A percentile compares a stretch with the other conserved stretches of the same genome.
Evolutionary conservation across 2,113 vertebrate genomes (phyloP).

Genomic region (Callochromis pleurospilus): DNA sequence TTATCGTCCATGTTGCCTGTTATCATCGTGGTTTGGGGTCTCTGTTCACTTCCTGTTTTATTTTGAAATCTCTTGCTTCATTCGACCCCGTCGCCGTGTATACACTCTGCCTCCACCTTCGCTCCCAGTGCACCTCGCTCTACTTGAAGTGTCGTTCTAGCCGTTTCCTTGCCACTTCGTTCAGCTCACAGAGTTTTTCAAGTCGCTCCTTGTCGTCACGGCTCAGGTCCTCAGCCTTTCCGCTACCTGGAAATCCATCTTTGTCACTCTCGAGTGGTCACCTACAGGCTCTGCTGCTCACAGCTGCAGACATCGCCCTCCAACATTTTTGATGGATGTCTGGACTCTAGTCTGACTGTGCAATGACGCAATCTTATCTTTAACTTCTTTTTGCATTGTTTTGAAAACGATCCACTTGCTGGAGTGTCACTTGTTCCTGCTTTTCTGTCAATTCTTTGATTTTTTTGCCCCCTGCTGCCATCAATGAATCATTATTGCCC

Average conservation of each 20-base stretch:
- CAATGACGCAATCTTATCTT: neutral
- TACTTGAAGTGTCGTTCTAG: neutral
- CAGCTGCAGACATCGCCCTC: neutral
- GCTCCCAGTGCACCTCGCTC: neutral
- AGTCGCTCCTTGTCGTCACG: neutral
- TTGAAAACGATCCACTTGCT: neutral
- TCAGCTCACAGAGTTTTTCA: neutral
- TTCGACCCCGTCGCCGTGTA: neutral
- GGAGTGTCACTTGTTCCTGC: too few species aligned
- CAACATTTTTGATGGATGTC: neutral
- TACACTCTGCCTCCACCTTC: neutral
- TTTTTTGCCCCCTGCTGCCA: neutral
- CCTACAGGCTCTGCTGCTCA: neutral
- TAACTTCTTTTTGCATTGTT: neutral
- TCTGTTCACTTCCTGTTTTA: neutral
- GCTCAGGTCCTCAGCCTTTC: neutral
- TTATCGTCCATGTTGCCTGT: neutral
- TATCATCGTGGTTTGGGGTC: neutral
- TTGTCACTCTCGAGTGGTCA: neutral
- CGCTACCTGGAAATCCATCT: neutral
- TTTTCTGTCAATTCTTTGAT: neutral
- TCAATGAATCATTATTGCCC: fast-evolving
- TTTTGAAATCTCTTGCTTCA: neutral
- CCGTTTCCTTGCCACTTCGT: neutral
- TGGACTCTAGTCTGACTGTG: neutral